Evolutionary conservation across 2,888 invertebrate genomes (phyloP).

Genomic region (Argyresthia albistria): DNA sequence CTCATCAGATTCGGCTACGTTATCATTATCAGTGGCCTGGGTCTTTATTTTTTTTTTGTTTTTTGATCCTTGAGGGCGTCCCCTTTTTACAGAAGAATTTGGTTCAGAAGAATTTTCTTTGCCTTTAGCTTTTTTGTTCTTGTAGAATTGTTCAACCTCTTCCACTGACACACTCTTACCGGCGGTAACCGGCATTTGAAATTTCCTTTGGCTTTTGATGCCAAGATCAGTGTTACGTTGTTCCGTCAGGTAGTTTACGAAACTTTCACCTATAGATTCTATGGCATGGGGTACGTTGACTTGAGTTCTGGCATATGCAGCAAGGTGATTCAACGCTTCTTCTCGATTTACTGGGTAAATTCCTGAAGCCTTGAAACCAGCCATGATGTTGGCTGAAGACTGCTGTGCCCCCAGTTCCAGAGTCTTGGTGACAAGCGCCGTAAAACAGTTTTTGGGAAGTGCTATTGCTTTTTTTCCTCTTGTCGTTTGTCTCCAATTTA

Average conservation of each 20-base stretch:
- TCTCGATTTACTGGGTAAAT: neutral
- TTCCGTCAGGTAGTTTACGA: neutral
- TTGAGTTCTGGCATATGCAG: neutral
- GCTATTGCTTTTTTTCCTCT: neutral
- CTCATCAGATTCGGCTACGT: too few species aligned
- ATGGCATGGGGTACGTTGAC: neutral
- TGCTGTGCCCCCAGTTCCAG: neutral
- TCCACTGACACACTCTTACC: slow-evolving; percentile 1
- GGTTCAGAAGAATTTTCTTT: neutral
- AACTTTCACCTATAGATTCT: neutral
- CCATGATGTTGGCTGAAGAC: neutral
- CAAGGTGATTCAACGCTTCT: neutral
- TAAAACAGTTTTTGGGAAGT: neutral
- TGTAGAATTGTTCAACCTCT: neutral
- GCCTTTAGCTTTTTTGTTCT: slow-evolving; percentile 1
- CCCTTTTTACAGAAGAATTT: neutral
- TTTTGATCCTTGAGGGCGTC: slow-evolving; percentile 1
- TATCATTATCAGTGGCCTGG: too few species aligned
- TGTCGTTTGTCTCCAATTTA: neutral
- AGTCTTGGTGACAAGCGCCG: neutral
- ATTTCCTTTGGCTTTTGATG: neutral
- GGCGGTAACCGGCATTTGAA: neutral
- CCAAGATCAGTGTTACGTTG: neutral
- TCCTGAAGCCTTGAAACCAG: neutral
- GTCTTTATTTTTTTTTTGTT: neutral